Evolutionary conservation across 2,888 invertebrate species (phyloP), one percentile per base, ranked within the genome.

Genomic region (Heliconius hortense): DNA sequence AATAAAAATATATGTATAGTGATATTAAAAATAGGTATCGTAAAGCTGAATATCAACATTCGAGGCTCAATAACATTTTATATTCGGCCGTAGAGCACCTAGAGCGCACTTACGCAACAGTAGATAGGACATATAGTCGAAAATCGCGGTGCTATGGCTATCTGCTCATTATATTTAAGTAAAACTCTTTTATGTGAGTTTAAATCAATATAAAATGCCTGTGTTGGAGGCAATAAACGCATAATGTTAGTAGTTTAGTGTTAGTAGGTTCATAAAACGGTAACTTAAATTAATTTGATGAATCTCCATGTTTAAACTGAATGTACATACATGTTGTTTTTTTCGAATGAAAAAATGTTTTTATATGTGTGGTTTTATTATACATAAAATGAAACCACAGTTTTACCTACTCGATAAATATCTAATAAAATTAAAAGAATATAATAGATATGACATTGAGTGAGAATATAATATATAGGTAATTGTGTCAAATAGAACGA

Each of bases 11-110:
- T 56, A 24, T 56, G 53, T 56, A 56, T 69, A 28, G 5, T 56
- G 0, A 31, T 81, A 79, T 77, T 81, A 75, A 76, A 73, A 72
- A 68, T 68, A 43, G 39, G 26, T 72, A 39, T 66, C 83, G 80
- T 81, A 79, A 73, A 68, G 59, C 28, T 67, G 85, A 85, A 86
- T 87, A 88, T 86, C 84, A 82, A 82, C 85, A 83, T 84, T 87
- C 80, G 79, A 85, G 84, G 84, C 85, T 88, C 88, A 88, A 89
- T 90, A 90, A 88, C 88, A 86, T 85, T 89, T 87, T 88, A 89
- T 87, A 87, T 85, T 87, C 87, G 84, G 81, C 81, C 78, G 78
- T 80, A 77, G 83, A 85, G 86, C 85, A 83, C 87, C 89, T 88
- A 89, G 86, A 85, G 86, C 84, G 84, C 85, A 87, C 87, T 88